Evolutionary conservation across 2,888 invertebrate species (phyloP), one percentile per base, ranked within the genome.

Genomic region (Eupithecia subumbrata): DNA sequence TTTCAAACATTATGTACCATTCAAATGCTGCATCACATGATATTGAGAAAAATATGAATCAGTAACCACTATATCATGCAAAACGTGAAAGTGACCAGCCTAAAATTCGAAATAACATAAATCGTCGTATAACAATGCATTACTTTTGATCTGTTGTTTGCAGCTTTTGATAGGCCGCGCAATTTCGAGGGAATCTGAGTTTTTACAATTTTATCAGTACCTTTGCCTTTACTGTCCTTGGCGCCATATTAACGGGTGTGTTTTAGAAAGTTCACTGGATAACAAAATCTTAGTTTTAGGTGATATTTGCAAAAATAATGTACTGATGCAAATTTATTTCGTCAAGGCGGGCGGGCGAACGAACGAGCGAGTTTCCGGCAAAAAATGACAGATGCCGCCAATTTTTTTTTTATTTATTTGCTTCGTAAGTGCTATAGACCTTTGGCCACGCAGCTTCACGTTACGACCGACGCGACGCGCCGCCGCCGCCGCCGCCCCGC

Each of bases 201-300:
- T 64, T 56, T 9, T 63, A 76, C 71, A 71, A 22, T 18, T 45
- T 0, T 48, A 67, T 48, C 43, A 4, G 22, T 94, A 94, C 94
- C 93, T 94, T 94, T 73, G 89, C 82, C 84, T 92, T 94, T 67
- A 87, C 89, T 83, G 92, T 87, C 81, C 91, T 89, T 84, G 93
- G 93, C 80, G 94, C 93, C 94, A 94, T 94, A 84, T 74, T 89
- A 80, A 82, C 79, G 80, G 76, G 78, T 70, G 84, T 82, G 80
- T 83, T 80, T 78, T 80, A 73, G 34, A 79, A 68, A 37, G 73
- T 69, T 78, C 79, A 77, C 74, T 73, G 67, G 69, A 68, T 64
- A 63, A 48, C 64, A 40, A 70, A 9, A 60, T 77, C 73, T 70
- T 69, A 75, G 73, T 60, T 76, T 25, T 25, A 67, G 68, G 68